Evolutionary conservation across 2,797 vertebrate genomes (phyloP), one percentile per base, ranked within the genome.

Genomic region (Epinephelus coioides): DNA sequence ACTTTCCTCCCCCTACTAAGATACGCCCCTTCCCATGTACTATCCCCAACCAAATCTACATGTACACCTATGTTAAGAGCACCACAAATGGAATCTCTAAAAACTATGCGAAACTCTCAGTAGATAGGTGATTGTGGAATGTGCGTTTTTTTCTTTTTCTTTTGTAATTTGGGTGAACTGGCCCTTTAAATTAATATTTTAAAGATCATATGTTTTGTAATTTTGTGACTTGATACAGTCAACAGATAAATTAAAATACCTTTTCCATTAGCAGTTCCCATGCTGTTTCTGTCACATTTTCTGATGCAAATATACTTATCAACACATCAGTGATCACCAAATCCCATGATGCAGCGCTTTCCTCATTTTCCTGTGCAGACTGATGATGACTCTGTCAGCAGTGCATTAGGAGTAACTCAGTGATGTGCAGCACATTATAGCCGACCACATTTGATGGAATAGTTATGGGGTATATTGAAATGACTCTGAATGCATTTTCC

Each of bases 401-500:
- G 13, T 57, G 23, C 59, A 76, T 59, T 53, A 75, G 66, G 27
- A 18, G 18, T 69, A 18, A 55, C 19, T 60, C 61, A 3, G 55
- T 55, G 69, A 57, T 17, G 2, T 0, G 43, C 51, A 0, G 59
- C 27, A 67, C n/a, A 50, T 15, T 3, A 25, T 10, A 17, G 3
- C 30, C 57, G 30, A 25, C 13, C 17, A 49, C 49, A 61, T 59
- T 40, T 59, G 43, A 68, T 51, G 6, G 25, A 60, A 34, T 25
- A 63, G 23, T 54, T 59, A 46, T 38, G 27, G 56, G 46, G 23
- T 53, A 49, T 27, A 65, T n/a, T 71, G 54, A 62, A 75, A 82
- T 67, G 2, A 61, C 46, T 73, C 57, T 50, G 34, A 66, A 51
- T 64, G 68, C 10, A 46, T 79, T 78, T 67, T 67, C 44, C 64